Conservation (phyloP, 1,140 invertebrate genomes). For the Bombyx mandarina region DNA sequence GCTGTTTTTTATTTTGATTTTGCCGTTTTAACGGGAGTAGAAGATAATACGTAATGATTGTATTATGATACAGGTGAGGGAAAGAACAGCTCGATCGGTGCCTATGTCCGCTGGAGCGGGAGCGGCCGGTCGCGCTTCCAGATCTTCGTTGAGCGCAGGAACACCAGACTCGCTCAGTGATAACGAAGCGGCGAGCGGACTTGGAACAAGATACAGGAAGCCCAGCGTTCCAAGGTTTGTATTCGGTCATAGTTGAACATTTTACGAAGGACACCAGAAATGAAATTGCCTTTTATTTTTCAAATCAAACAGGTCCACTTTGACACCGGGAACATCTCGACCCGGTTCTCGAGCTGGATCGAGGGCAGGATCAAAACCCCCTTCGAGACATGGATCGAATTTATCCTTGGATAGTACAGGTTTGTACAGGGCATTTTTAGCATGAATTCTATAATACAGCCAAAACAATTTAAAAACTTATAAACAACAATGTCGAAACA, state of each 20-base stretch:
- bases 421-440: constrained; percentile 40
- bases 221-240: constrained; percentile 71
- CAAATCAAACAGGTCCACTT: constrained; percentile 54
- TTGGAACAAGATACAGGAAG: constrained; percentile 75
- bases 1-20: too few species aligned
- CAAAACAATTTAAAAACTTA: too few species aligned
- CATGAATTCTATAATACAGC: too few species aligned
- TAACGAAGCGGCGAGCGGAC: constrained; percentile 82
- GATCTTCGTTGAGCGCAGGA: constrained; percentile 83
- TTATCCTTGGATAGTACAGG: constrained; percentile 91
- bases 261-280: neutral
- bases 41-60: too few species aligned
- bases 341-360: constrained; percentile 86
- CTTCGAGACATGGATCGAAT: constrained; percentile 93
- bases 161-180: constrained; percentile 91
- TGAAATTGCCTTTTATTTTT: too few species aligned
- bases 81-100: constrained; percentile 87
- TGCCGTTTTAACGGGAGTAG: too few species aligned
- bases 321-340: constrained; percentile 80
- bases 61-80: constrained; percentile 80
- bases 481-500: too few species aligned
- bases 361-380: constrained; percentile 87
- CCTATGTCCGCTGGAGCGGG: constrained; percentile 78
- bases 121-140: constrained; percentile 72
- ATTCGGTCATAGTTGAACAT: neutral